Evolutionary conservation across 2,113 vertebrate species (phyloP).

Genomic region (Megaleporinus macrocephalus): DNA sequence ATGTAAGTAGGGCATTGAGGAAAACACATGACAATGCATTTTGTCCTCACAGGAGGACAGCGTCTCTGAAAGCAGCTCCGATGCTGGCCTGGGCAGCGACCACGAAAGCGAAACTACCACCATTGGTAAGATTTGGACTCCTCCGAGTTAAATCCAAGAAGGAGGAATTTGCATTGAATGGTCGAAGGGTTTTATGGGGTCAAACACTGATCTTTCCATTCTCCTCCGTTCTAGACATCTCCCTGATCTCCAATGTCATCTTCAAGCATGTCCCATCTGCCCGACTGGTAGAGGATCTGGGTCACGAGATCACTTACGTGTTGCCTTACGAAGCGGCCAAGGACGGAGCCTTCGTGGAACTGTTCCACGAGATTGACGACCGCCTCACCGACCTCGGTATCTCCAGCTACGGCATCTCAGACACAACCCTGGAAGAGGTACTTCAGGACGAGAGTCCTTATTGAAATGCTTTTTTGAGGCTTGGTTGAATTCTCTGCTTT

Average conservation of each 20-base stretch:
- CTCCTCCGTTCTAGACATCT: constrained; percentile 82
- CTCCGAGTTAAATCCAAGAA: no score
- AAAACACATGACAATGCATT: background rate
- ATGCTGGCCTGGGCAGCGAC: constrained; percentile 96
- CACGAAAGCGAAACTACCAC: constrained; percentile 98
- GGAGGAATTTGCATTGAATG: no score
- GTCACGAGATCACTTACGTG: constrained; percentile 93
- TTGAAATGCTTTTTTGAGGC: background rate
- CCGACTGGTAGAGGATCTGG: constrained; percentile 94
- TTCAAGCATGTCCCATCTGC: constrained; percentile 91
- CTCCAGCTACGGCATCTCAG: constrained; percentile 97
- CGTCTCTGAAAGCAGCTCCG: constrained; percentile 96
- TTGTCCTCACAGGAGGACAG: constrained; percentile 88
- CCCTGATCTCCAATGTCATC: constrained; percentile 94
- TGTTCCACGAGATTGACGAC: constrained; percentile 98
- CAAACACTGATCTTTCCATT: background rate
- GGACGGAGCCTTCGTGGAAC: constrained; percentile 93
- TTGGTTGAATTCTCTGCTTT: background rate
- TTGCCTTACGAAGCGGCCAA: constrained; percentile 94
- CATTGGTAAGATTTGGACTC: constrained; percentile 81
- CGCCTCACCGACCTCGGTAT: constrained; percentile 93
- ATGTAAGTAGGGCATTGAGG: background rate
- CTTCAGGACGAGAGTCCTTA: background rate
- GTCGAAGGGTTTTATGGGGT: background rate
- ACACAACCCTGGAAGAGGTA: constrained; percentile 96